Conservation (phyloP, 2,113 vertebrate genomes). For the Formicarius rufipectus region DNA sequence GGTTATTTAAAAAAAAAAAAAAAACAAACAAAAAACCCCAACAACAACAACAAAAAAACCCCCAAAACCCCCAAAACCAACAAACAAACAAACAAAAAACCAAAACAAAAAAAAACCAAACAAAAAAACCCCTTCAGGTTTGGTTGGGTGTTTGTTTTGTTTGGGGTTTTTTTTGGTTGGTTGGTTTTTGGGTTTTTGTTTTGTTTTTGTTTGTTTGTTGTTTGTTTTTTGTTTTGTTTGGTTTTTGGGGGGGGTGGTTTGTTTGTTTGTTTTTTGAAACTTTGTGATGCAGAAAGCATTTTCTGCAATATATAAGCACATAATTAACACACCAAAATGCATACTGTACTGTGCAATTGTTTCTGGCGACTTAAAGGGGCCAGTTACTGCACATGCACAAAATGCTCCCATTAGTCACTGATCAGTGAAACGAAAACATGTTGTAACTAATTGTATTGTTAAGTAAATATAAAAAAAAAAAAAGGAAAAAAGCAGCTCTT, state of each 20-base stretch:
- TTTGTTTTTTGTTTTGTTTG: no score
- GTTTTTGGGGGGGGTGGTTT: no score
- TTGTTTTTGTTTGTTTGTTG: no score
- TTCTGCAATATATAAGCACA: neutral
- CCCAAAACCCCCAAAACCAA: no score
- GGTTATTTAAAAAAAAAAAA: neutral
- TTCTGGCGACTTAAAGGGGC: neutral
- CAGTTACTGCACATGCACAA: neutral
- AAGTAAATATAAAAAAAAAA: neutral
- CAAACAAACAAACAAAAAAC: no score
- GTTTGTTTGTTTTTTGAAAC: neutral
- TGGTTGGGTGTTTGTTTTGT: no score
- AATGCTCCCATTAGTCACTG: constrained; percentile 5
- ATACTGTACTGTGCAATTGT: neutral
- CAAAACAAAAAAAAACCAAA: no score
- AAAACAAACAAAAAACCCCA: no score
- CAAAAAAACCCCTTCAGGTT: no score
- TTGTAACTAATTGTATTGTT: constrained; percentile 32
- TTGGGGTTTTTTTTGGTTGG: no score
- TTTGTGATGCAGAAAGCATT: neutral
- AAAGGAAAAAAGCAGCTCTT: neutral
- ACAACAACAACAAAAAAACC: no score
- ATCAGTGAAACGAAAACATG: constrained; percentile 14
- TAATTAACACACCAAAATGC: neutral
- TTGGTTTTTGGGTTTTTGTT: no score